phyloP scores from a whole-genome alignment of 2,888 invertebrate genomes.

The Phoronis australis region DNA sequence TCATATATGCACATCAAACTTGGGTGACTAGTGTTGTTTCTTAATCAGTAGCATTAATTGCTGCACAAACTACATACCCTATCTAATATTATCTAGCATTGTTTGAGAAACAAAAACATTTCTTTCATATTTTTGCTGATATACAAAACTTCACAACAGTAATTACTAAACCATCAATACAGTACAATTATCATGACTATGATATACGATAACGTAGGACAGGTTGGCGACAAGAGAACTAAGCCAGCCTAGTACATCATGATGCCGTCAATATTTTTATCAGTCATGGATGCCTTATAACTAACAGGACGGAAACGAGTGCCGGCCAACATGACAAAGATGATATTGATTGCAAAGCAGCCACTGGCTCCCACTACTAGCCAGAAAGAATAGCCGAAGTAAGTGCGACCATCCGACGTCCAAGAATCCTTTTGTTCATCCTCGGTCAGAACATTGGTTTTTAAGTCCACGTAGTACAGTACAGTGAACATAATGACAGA shows the following conservation, averaged over 20 bases:
- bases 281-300: slow-evolving; percentile 59
- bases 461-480: slow-evolving; percentile 75
- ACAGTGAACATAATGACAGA: slow-evolving; percentile 77
- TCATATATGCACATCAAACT: too few relatives aligned
- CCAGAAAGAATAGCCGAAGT: slow-evolving; percentile 84
- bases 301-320: slow-evolving; percentile 61
- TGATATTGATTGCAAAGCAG: slow-evolving; percentile 68
- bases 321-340: slow-evolving; percentile 69
- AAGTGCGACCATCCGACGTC: slow-evolving; percentile 75
- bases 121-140: too few relatives aligned
- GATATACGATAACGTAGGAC: too few relatives aligned
- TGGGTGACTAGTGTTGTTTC: too few relatives aligned
- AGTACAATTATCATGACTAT: too few relatives aligned
- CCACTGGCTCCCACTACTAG: slow-evolving; percentile 69
- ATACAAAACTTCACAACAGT: too few relatives aligned
- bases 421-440: slow-evolving; percentile 76
- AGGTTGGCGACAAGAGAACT: too few relatives aligned
- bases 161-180: too few relatives aligned
- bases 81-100: too few relatives aligned
- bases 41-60: too few relatives aligned
- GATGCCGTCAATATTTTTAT: slow-evolving; percentile 63
- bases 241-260: slow-evolving; percentile 61
- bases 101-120: too few relatives aligned
- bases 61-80: too few relatives aligned
- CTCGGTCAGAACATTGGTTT: slow-evolving; percentile 73